phyloP scores from a whole-genome alignment of 2,113 vertebrate genomes.

The Ariopsis seemanni region DNA sequence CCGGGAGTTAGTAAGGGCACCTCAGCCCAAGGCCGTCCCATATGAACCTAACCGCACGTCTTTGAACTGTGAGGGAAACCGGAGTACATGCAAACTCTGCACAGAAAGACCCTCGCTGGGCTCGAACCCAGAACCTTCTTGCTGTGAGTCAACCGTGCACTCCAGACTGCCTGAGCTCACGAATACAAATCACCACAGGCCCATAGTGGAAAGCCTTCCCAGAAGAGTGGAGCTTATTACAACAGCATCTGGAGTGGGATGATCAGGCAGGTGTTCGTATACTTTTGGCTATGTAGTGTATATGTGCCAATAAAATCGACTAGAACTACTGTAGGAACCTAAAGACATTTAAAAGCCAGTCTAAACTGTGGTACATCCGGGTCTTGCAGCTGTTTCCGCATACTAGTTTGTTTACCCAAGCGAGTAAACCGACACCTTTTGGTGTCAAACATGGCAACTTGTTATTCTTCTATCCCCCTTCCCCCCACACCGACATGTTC shows the following conservation, averaged over 20 bases:
- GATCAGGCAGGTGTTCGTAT: not conserved
- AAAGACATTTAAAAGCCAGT: not conserved
- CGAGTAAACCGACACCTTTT: constrained; percentile 24
- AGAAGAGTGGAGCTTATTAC: not conserved
- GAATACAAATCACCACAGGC: not conserved
- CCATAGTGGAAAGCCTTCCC: not conserved
- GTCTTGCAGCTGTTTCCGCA: constrained; percentile 42
- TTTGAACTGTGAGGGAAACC: too few species aligned
- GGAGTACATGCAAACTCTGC: too few species aligned
- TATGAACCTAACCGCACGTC: too few species aligned
- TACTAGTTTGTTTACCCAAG: constrained; percentile 42
- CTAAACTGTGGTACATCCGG: constrained; percentile 19
- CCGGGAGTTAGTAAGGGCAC: too few species aligned
- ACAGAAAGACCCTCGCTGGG: too few species aligned
- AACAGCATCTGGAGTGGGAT: not conserved
- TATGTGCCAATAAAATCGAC: not conserved
- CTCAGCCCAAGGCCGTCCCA: too few species aligned
- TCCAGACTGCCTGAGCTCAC: not conserved
- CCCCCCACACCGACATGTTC: not conserved
- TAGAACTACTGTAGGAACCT: not conserved
- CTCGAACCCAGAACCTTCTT: too few species aligned
- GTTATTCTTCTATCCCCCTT: too few species aligned
- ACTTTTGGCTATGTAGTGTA: not conserved
- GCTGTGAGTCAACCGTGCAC: too few species aligned
- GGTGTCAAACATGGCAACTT: not conserved